Conservation (phyloP, 2,113 vertebrate genomes). For the Rhipidura dahli region DNA sequence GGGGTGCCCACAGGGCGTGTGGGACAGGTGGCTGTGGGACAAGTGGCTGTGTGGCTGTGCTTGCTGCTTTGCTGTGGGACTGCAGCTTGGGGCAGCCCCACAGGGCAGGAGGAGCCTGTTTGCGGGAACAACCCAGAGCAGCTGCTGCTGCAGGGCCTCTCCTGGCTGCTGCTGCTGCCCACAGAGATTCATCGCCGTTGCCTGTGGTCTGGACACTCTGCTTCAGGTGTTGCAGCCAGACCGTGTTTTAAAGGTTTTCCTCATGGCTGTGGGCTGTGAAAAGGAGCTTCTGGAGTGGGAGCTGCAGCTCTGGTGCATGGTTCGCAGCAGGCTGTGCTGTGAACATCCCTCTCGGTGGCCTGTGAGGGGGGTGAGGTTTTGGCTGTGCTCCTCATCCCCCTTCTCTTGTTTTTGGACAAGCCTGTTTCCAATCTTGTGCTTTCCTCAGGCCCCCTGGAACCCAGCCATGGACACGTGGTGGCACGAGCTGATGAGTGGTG, state of each 20-base stretch:
- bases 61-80: not conserved
- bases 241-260: not conserved
- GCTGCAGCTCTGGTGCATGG: not conserved
- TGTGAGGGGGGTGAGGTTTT: fast-evolving
- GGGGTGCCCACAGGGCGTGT: not conserved
- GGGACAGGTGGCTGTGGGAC: not conserved
- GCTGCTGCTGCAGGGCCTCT: not conserved
- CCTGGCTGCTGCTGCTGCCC: not conserved
- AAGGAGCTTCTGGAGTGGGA: not conserved
- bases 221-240: not conserved
- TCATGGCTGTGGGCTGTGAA: not conserved
- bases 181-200: fast-evolving
- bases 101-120: not conserved
- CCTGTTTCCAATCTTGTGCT: not conserved
- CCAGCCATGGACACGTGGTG: conserved; percentile 86
- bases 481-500: conserved; percentile 82
- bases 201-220: not conserved
- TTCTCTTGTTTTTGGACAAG: not conserved
- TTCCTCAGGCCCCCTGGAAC: conserved; percentile 86
- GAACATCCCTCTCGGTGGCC: not conserved
- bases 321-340: not conserved
- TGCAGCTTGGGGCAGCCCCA: not conserved
- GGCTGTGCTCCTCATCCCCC: not conserved
- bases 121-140: not conserved
- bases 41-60: not conserved